Evolutionary conservation across 2,113 vertebrate species (phyloP).

Genomic region (Tetraodon nigroviridis): DNA sequence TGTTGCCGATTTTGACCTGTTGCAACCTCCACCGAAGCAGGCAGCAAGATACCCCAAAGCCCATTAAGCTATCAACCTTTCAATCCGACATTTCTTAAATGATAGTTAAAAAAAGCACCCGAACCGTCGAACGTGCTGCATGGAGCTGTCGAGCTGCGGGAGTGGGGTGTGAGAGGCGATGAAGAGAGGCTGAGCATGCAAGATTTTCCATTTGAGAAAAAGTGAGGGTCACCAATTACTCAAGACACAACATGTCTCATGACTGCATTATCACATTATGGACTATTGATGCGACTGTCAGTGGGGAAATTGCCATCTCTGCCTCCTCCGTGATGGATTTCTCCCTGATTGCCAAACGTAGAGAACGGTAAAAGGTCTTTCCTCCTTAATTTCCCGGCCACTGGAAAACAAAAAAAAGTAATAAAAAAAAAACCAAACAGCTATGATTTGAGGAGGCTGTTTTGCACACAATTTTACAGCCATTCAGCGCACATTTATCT

Average conservation of each 20-base stretch:
- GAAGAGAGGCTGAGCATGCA: conserved; percentile 3
- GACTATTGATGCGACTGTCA: conserved; percentile 32
- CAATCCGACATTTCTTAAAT: not conserved
- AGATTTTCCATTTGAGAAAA: conserved; percentile 23
- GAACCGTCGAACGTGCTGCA: conserved; percentile 9
- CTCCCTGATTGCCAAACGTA: conserved; percentile 28
- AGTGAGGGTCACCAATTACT: conserved; percentile 31
- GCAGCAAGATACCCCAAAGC: too few species aligned
- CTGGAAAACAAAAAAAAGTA: conserved; percentile 6
- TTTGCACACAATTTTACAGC: conserved; percentile 2
- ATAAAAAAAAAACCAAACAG: conserved; percentile 16
- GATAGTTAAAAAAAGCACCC: too few species aligned
- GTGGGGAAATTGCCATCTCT: conserved; percentile 31
- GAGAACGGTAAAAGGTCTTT: conserved; percentile 20
- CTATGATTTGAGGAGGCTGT: conserved; percentile 6
- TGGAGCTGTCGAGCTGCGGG: not conserved
- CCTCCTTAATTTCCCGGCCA: conserved; percentile 11
- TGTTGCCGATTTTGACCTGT: conserved; percentile 12
- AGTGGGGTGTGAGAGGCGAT: not conserved
- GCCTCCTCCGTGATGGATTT: conserved; percentile 37
- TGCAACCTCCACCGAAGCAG: conserved; percentile 3
- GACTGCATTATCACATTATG: conserved; percentile 40
- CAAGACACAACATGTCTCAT: conserved; percentile 27
- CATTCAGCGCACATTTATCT: not conserved
- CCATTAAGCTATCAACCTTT: too few species aligned